These are phyloP conservation scores for Erebia epiphron DNA, from an alignment of 2,888 invertebrate genomes.

Conservation along the genomic window DNA sequence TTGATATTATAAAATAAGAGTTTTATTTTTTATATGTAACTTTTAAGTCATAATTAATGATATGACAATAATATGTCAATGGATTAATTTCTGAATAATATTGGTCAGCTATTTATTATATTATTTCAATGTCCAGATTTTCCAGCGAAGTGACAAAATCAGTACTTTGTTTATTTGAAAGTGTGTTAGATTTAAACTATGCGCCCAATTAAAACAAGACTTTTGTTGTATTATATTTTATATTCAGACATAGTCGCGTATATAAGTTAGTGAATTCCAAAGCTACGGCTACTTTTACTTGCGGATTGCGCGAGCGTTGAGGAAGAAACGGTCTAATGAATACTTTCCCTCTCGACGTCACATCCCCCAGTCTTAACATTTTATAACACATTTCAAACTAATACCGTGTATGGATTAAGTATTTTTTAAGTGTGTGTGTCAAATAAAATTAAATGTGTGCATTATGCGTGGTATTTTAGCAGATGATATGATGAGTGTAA, in stretches of 20 bases:
- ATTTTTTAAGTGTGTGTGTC: neutral
- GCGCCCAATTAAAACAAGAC: neutral
- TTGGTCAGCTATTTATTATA: no score
- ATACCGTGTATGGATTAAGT: neutral
- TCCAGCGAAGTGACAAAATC: no score
- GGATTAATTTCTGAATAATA: no score
- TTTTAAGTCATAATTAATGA: no score
- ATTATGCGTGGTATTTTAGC: neutral
- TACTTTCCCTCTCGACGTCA: conserved; percentile 75
- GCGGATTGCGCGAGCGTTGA: conserved; percentile 47
- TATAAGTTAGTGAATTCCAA: conserved; percentile 47
- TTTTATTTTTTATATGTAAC: no score
- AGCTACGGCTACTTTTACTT: conserved; percentile 59
- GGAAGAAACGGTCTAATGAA: conserved; percentile 67
- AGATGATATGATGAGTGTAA: neutral
- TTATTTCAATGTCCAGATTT: no score
- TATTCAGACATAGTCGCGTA: conserved; percentile 21
- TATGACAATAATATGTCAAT: no score
- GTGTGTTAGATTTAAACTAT: neutral
- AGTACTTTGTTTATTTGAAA: no score
- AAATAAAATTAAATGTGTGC: neutral
- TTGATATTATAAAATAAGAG: no score
- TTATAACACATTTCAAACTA: conserved; percentile 11
- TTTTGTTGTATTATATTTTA: neutral
- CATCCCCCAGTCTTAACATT: conserved; percentile 50